Evolutionary conservation across 1,140 invertebrate genomes (phyloP).

Genomic region (Hylaeus volcanicus): DNA sequence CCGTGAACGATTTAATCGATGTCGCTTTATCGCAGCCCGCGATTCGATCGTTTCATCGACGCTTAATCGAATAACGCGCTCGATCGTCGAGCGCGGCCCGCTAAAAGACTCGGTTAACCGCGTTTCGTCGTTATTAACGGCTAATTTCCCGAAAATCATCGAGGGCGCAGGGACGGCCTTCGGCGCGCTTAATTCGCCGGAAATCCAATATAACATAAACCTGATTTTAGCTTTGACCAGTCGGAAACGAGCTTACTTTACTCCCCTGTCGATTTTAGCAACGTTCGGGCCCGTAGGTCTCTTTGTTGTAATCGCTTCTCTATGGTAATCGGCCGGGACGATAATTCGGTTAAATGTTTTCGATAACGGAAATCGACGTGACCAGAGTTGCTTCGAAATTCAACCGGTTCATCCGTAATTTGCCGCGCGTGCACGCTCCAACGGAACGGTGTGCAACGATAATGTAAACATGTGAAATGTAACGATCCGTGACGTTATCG

Average conservation of each 20-base stretch:
- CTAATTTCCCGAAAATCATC: slow-evolving; percentile 61
- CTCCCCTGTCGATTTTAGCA: slow-evolving; percentile 34
- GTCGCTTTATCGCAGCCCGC: background rate
- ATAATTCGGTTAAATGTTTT: slow-evolving; percentile 28
- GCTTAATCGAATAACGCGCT: slow-evolving; percentile 43
- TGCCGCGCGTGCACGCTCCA: background rate
- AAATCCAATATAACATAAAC: slow-evolving; percentile 53
- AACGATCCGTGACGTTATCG: background rate
- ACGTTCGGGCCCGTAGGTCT: background rate
- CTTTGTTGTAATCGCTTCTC: slow-evolving; percentile 6
- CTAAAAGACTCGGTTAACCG: slow-evolving; percentile 55
- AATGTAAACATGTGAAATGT: background rate
- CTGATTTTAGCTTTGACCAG: slow-evolving; percentile 58
- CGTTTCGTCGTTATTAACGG: slow-evolving; percentile 60
- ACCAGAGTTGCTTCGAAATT: background rate
- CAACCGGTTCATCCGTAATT: slow-evolving; percentile 26
- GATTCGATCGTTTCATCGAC: background rate
- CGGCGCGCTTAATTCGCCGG: slow-evolving; percentile 44
- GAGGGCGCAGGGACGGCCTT: slow-evolving; percentile 26
- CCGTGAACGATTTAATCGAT: background rate
- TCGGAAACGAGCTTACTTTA: slow-evolving; percentile 18
- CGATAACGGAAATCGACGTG: background rate
- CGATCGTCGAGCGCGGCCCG: slow-evolving; percentile 28
- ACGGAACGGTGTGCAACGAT: background rate
- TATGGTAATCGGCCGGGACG: slow-evolving; percentile 7